These are phyloP conservation scores for Ostrea edulis DNA, from an alignment of 1,140 invertebrate genomes.

Conservation along the genomic window DNA sequence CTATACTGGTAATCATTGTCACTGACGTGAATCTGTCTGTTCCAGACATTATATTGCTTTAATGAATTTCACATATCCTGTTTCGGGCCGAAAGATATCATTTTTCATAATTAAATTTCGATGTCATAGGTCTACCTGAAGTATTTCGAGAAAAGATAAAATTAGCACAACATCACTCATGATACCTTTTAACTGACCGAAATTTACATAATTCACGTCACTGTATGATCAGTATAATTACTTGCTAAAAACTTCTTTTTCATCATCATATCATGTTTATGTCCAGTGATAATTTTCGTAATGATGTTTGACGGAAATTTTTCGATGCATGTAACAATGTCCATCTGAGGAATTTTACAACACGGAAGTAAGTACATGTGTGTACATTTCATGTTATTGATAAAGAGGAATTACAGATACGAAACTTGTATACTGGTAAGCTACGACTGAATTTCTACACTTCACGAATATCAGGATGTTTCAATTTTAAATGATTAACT, in stretches of 20 bases:
- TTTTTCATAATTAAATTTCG: conserved; percentile 1
- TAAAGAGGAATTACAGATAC: too few species aligned
- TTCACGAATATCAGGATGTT: too few species aligned
- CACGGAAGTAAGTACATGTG: neutral
- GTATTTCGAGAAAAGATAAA: neutral
- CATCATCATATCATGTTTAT: neutral
- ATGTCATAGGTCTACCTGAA: neutral
- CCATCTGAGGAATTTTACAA: neutral
- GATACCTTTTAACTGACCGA: neutral
- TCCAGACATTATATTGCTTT: neutral
- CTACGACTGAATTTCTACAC: too few species aligned
- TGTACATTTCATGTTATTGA: neutral
- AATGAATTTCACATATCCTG: neutral
- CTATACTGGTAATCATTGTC: neutral
- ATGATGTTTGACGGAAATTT: neutral
- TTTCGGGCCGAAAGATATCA: neutral
- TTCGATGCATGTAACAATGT: neutral
- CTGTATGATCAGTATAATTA: neutral
- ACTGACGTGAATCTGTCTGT: neutral
- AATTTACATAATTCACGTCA: conserved; percentile 26
- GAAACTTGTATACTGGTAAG: too few species aligned
- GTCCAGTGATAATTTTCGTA: neutral
- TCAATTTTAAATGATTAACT: too few species aligned
- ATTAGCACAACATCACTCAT: neutral
- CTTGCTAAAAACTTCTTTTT: neutral